Evolutionary conservation across 1,140 invertebrate species (phyloP).

Genomic region (Acromyrmex heyeri): DNA sequence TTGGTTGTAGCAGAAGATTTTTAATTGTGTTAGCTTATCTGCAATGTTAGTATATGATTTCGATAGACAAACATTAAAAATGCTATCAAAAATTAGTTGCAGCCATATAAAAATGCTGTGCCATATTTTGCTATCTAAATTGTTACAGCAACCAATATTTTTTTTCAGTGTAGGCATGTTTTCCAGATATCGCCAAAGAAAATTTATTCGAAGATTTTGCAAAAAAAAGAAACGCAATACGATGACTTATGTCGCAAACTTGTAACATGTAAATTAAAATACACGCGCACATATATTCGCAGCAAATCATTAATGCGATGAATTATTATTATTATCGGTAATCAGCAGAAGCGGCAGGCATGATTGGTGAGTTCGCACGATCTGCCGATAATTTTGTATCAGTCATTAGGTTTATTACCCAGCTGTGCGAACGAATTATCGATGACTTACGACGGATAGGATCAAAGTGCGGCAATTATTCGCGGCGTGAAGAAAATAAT

Average conservation of each 20-base stretch:
- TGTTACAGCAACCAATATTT: too few relatives aligned
- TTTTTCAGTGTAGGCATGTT: background rate
- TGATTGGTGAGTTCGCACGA: constrained; percentile 69
- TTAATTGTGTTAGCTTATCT: too few relatives aligned
- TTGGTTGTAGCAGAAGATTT: too few relatives aligned
- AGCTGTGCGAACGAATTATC: constrained; percentile 65
- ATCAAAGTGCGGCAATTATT: constrained; percentile 76
- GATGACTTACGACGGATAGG: constrained; percentile 71
- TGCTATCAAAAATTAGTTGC: too few relatives aligned
- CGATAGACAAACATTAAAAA: too few relatives aligned
- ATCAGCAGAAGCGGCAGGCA: constrained; percentile 45
- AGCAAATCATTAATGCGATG: constrained; percentile 51
- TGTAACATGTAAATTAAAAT: constrained; percentile 48
- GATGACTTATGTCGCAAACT: background rate
- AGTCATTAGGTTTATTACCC: constrained; percentile 73
- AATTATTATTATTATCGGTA: constrained; percentile 75
- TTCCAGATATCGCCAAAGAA: background rate
- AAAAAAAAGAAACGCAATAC: background rate
- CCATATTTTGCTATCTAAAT: too few relatives aligned
- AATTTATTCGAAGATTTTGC: constrained; percentile 29
- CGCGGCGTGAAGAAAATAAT: constrained; percentile 67
- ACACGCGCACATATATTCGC: background rate
- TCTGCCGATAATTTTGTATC: constrained; percentile 74
- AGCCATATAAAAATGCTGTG: too few relatives aligned
- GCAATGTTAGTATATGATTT: too few relatives aligned